Percentiles rank a stretch among this genome's conserved stretches.
Conservation (phyloP, 2,113 vertebrate species). For the Orcinus orca region DNA sequence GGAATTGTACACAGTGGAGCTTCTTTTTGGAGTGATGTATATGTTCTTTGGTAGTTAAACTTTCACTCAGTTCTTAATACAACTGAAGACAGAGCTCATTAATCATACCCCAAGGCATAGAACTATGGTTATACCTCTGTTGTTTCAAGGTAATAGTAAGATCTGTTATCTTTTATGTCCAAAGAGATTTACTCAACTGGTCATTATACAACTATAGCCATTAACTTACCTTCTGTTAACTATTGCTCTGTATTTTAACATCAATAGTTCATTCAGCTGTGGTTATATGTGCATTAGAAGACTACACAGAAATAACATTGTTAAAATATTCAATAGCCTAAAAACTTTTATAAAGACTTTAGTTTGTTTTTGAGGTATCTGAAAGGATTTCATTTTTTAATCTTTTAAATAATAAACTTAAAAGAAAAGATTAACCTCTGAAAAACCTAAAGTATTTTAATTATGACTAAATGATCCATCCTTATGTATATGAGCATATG, state of each 20-base stretch:
- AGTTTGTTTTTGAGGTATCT: not conserved
- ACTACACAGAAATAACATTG: not conserved
- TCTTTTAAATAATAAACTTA: conserved; percentile 1
- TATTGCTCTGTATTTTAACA: conserved; percentile 61
- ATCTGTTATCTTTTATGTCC: conserved; percentile 68
- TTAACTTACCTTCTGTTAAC: conserved; percentile 67
- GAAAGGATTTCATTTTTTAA: not conserved
- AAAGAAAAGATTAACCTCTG: not conserved
- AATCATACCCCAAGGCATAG: conserved; percentile 67
- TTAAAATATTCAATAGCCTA: not conserved
- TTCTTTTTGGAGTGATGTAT: conserved; percentile 74
- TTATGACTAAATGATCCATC: not conserved
- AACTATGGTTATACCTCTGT: conserved; percentile 63
- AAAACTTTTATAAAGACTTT: not conserved
- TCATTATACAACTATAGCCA: conserved; percentile 59
- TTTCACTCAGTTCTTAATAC: conserved; percentile 79
- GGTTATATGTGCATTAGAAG: conserved; percentile 35
- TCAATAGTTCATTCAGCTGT: conserved; percentile 64
- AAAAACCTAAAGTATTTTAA: not conserved
- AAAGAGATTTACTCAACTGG: conserved; percentile 69
- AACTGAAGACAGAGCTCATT: conserved; percentile 66
- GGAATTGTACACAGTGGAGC: conserved; percentile 52
- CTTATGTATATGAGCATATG: not conserved
- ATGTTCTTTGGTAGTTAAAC: conserved; percentile 70
- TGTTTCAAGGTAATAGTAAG: conserved; percentile 67